A percentile compares a stretch with the other conserved stretches of the same genome.
Conservation (phyloP, 2,888 invertebrate genomes). For the Cephus pulcher region DNA sequence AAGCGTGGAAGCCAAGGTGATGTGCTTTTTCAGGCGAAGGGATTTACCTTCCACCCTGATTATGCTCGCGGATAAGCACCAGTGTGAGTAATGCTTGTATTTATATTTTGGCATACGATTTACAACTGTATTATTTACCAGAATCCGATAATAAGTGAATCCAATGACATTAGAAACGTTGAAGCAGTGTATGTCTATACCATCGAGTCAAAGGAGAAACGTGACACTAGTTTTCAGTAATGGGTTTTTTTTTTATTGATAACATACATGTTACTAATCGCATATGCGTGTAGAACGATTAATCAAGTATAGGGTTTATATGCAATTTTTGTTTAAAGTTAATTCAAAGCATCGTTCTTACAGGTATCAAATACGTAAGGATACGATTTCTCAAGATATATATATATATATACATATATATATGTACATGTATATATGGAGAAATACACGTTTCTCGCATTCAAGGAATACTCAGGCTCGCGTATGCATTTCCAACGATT, state of each 20-base stretch:
- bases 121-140: neutral
- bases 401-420: no score
- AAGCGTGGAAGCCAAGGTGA: slow-evolving; percentile 99
- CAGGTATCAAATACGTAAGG: neutral
- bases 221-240: neutral
- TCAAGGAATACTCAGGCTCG: neutral
- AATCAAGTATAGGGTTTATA: neutral
- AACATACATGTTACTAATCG: neutral
- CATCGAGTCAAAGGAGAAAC: neutral
- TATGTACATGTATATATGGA: neutral
- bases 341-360: neutral
- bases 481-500: neutral
- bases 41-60: slow-evolving; percentile 97
- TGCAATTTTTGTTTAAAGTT: neutral
- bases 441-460: neutral
- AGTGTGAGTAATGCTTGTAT: slow-evolving; percentile 78
- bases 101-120: neutral
- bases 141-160: neutral
- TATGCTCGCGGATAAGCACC: slow-evolving; percentile 98
- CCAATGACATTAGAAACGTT: neutral
- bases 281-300: neutral
- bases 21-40: slow-evolving; percentile 98
- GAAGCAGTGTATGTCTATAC: neutral
- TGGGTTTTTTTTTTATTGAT: neutral
- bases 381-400: neutral